phyloP scores from a whole-genome alignment of 2,888 invertebrate genomes.

The Zygogramma bicolorata region DNA sequence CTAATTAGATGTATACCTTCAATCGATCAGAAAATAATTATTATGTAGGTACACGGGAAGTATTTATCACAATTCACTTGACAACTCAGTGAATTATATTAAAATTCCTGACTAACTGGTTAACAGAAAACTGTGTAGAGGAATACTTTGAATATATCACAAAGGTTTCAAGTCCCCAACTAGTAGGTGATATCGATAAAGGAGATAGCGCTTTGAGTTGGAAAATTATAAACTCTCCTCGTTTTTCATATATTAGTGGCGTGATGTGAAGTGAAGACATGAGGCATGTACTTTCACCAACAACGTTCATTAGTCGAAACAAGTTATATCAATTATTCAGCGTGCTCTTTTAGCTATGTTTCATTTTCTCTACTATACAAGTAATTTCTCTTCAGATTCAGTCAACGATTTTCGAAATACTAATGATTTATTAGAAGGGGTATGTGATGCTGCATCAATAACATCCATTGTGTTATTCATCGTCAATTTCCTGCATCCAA shows the following conservation, averaged over 20 bases:
- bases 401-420: neutral
- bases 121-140: slow-evolving; percentile 27
- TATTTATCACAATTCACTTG: slow-evolving; percentile 12
- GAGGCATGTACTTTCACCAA: neutral
- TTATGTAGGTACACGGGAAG: neutral
- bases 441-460: no score
- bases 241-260: neutral
- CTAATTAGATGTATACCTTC: neutral
- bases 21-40: neutral
- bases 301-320: neutral
- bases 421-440: no score
- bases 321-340: neutral
- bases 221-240: slow-evolving; percentile 32
- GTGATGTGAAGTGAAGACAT: neutral
- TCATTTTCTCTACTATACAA: neutral
- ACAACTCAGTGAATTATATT: slow-evolving; percentile 5
- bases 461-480: no score
- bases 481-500: no score
- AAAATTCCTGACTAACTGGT: slow-evolving; percentile 22
- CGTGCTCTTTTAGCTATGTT: neutral
- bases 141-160: slow-evolving; percentile 36
- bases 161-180: slow-evolving; percentile 48
- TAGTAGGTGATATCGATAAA: slow-evolving; percentile 57
- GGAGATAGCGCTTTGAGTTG: slow-evolving; percentile 45
- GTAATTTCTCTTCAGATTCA: neutral